Conservation (phyloP, 2,113 vertebrate species). For the Apteryx mantelli region DNA sequence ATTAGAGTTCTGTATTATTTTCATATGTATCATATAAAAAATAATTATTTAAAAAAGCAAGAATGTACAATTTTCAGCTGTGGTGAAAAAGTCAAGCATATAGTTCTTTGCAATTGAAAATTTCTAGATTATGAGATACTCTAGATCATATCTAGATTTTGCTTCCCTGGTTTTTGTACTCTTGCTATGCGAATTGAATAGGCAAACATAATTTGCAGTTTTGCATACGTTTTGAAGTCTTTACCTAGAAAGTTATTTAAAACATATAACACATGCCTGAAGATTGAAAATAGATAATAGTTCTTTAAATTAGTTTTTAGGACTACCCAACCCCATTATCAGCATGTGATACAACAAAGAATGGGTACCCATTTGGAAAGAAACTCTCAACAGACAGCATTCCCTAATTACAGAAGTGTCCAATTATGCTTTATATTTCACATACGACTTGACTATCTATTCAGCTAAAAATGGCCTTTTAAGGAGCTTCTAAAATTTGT, state of each 20-base stretch:
- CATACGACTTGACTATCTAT: not conserved
- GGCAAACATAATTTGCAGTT: not conserved
- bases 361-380: not conserved
- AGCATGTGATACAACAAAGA: not conserved
- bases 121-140: not conserved
- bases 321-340: not conserved
- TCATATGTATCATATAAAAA: not conserved
- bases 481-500: not conserved
- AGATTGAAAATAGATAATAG: not conserved
- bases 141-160: not conserved
- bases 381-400: not conserved
- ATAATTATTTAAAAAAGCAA: not conserved
- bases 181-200: not conserved
- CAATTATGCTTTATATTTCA: slow-evolving; percentile 26
- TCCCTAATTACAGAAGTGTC: not conserved
- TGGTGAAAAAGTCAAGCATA: not conserved
- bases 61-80: not conserved
- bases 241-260: not conserved
- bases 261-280: not conserved
- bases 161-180: not conserved
- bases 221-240: not conserved
- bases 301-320: not conserved
- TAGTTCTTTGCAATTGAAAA: not conserved
- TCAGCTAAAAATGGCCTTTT: not conserved
- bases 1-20: not conserved